phyloP scores from a whole-genome alignment of 2,888 invertebrate species.

The Mellilla xanthometata region DNA sequence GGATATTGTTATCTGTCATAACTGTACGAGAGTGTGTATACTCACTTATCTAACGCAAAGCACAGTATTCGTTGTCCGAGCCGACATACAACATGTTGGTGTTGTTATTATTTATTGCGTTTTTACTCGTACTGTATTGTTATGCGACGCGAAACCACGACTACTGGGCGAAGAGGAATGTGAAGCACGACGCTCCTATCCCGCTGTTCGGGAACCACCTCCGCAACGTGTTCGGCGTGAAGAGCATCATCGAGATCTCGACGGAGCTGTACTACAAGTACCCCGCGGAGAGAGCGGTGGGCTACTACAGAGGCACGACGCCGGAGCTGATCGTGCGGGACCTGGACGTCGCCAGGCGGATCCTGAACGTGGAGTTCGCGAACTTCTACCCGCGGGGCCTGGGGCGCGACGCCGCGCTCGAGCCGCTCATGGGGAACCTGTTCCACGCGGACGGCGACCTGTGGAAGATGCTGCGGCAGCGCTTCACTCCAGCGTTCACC shows the following conservation, averaged over 20 bases:
- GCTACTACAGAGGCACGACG: constrained; percentile 51
- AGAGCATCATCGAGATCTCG: constrained; percentile 44
- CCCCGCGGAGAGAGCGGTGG: constrained; percentile 58
- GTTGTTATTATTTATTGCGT: constrained; percentile 25
- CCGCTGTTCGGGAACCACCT: constrained; percentile 57
- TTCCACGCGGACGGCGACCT: constrained; percentile 58
- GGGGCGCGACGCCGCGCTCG: constrained; percentile 41
- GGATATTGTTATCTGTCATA: no score
- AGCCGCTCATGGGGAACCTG: constrained; percentile 50
- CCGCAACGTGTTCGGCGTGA: constrained; percentile 40
- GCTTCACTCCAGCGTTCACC: constrained; percentile 63
- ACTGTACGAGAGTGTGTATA: no score
- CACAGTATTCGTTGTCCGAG: constrained; percentile 1
- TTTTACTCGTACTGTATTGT: constrained; percentile 39
- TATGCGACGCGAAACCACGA: constrained; percentile 50
- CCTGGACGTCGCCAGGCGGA: constrained; percentile 47
- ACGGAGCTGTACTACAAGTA: constrained; percentile 53
- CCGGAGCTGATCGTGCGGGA: constrained; percentile 59
- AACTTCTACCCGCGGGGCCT: constrained; percentile 54
- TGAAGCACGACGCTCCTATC: constrained; percentile 52
- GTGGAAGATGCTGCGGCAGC: constrained; percentile 61
- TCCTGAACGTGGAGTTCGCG: constrained; percentile 53
- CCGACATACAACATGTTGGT: constrained; percentile 31
- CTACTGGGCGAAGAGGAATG: constrained; percentile 56
- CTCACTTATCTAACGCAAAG: no score